phyloP scores from a whole-genome alignment of 2,113 vertebrate genomes.

The Asarcornis scutulata region DNA sequence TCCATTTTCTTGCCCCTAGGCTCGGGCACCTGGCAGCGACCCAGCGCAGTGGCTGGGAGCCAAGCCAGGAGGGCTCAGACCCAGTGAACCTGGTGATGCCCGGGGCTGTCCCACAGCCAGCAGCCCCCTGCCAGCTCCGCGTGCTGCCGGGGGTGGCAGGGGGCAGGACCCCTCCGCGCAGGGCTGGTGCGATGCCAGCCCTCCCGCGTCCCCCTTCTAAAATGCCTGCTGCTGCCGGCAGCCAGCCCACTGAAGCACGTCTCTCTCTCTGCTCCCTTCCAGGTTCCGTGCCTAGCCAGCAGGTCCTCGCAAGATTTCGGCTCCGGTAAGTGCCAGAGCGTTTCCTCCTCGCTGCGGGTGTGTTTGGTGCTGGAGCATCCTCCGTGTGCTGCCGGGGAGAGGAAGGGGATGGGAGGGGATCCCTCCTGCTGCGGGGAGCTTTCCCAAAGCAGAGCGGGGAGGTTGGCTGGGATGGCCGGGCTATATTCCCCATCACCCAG shows the following conservation, averaged over 20 bases:
- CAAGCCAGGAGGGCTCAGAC: neutral
- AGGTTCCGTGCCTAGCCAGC: conserved; percentile 18
- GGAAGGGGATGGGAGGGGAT: neutral
- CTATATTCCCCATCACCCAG: too few species aligned
- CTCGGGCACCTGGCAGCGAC: neutral
- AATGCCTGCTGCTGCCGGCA: neutral
- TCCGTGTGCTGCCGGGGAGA: fast-evolving
- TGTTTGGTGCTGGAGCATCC: fast-evolving
- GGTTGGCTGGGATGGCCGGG: too few species aligned
- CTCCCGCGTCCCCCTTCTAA: neutral
- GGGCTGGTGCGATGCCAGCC: neutral
- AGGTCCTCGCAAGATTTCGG: conserved; percentile 10
- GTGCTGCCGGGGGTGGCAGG: neutral
- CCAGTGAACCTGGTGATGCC: neutral
- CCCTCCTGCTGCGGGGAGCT: neutral
- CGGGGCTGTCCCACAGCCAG: neutral
- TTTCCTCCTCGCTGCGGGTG: neutral
- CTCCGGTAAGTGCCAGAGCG: conserved; percentile 45
- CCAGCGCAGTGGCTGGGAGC: neutral
- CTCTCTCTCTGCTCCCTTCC: neutral
- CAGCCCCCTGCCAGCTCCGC: neutral
- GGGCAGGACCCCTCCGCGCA: neutral
- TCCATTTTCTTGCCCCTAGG: neutral
- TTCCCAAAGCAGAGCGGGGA: neutral
- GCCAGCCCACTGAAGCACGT: neutral